Evolutionary conservation across 2,888 invertebrate genomes (phyloP).

Genomic region (Lysandra coridon): DNA sequence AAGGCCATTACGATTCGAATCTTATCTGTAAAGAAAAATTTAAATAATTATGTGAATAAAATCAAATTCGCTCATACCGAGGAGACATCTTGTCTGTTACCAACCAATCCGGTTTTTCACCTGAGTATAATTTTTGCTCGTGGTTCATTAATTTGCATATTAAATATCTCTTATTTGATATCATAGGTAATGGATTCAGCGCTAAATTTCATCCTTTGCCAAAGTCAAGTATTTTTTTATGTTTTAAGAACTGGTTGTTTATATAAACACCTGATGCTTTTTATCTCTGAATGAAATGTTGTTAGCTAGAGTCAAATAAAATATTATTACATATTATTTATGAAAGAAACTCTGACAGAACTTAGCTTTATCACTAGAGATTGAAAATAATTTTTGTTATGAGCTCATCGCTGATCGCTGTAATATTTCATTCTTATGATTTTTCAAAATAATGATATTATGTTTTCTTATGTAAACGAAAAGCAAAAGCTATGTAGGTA

Average conservation of each 20-base stretch:
- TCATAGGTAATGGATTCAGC: slow-evolving; percentile 42
- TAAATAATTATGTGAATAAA: slow-evolving; percentile 26
- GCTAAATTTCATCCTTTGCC: slow-evolving; percentile 38
- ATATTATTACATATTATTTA: slow-evolving; percentile 10
- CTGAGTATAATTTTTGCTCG: slow-evolving; percentile 64
- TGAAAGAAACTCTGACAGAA: slow-evolving; percentile 4
- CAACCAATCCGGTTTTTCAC: slow-evolving; percentile 74
- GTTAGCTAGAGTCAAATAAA: slow-evolving; percentile 2
- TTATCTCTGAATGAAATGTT: slow-evolving; percentile 29
- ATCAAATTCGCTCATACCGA: slow-evolving; percentile 35
- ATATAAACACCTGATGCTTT: slow-evolving; percentile 26
- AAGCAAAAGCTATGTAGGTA: no score
- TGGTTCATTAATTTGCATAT: slow-evolving; percentile 65
- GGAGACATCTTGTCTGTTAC: slow-evolving; percentile 74
- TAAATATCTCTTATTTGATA: slow-evolving; percentile 47
- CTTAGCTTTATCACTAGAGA: slow-evolving; percentile 11
- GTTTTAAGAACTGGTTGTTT: slow-evolving; percentile 28
- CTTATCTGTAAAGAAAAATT: slow-evolving; percentile 28
- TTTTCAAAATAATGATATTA: not conserved
- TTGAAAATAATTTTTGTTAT: not conserved
- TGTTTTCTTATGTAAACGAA: no score
- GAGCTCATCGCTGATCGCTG: slow-evolving; percentile 17
- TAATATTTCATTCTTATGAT: not conserved
- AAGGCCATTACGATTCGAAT: slow-evolving; percentile 16
- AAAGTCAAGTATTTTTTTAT: slow-evolving; percentile 33